Conservation (phyloP, 2,113 vertebrate genomes). For the Oxyruncus cristatus region DNA sequence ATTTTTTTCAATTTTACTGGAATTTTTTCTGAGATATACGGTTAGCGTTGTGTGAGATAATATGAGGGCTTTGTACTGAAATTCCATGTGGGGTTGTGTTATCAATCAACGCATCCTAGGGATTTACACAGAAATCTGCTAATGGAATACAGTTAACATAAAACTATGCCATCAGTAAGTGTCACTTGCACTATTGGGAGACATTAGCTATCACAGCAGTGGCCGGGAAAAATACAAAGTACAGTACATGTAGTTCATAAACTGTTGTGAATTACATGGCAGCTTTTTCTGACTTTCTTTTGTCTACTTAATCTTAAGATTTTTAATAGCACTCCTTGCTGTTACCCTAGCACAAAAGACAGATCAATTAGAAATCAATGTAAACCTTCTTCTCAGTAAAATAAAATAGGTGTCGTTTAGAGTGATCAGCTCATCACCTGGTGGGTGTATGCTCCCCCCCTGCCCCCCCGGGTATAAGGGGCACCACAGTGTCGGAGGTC, state of each 20-base stretch:
- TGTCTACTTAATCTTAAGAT: neutral
- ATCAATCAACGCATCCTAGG: constrained; percentile 33
- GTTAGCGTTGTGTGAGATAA: neutral
- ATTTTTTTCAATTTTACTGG: neutral
- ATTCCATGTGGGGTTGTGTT: constrained; percentile 4
- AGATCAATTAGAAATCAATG: neutral
- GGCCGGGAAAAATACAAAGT: neutral
- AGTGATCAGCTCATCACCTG: too few species aligned
- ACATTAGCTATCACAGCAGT: constrained; percentile 57
- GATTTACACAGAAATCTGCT: constrained; percentile 47
- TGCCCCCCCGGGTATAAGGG: too few species aligned
- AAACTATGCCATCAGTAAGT: constrained; percentile 55
- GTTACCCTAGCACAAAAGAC: neutral
- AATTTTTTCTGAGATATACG: neutral
- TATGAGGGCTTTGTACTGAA: neutral
- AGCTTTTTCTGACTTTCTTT: constrained; percentile 7
- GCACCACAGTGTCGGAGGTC: too few species aligned
- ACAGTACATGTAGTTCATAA: constrained; percentile 4
- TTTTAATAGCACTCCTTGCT: neutral
- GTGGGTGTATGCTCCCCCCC: too few species aligned
- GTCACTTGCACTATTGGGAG: constrained; percentile 39
- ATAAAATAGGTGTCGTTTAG: neutral
- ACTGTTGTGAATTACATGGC: constrained; percentile 30
- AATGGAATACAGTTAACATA: constrained; percentile 57
- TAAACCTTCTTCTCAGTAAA: neutral